phyloP scores from a whole-genome alignment of 2,888 invertebrate species.

The Cryptophagus acutangulus region DNA sequence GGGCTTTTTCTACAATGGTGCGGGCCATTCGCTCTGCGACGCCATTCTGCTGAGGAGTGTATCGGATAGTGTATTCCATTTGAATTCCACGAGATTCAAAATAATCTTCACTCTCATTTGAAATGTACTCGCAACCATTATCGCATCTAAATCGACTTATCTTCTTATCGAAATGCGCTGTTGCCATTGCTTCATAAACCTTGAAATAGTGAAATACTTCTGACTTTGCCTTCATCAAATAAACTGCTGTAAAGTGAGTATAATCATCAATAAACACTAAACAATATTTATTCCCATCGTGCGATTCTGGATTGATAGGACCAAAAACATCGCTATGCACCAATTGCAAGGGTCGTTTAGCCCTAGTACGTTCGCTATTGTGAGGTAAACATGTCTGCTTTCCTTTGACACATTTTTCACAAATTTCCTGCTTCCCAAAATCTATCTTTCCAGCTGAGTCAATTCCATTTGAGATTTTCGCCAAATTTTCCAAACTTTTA shows the following conservation, averaged over 20 bases:
- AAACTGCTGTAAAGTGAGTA: constrained; percentile 35
- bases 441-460: constrained; percentile 3
- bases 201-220: constrained; percentile 3
- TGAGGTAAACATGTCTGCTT: no score
- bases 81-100: constrained; percentile 23
- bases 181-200: constrained; percentile 4
- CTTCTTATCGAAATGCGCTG: constrained; percentile 8
- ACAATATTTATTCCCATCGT: constrained; percentile 30
- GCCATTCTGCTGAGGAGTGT: constrained; percentile 20
- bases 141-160: constrained; percentile 21
- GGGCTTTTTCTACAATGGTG: constrained; percentile 36
- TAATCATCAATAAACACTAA: constrained; percentile 37
- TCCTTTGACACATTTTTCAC: constrained; percentile 38
- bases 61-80: constrained; percentile 33
- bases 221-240: constrained; percentile 18
- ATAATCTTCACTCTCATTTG: constrained; percentile 31
- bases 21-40: constrained; percentile 28
- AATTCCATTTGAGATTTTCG: constrained; percentile 12
- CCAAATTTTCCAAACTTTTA: constrained; percentile 14
- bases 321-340: constrained; percentile 36
- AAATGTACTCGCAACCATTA: constrained; percentile 36
- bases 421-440: constrained; percentile 20
- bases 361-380: constrained; percentile 23
- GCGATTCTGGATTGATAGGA: constrained; percentile 31
- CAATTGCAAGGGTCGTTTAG: constrained; percentile 32